phyloP scores from a whole-genome alignment of 2,888 invertebrate genomes.

The Venusia cambrica region DNA sequence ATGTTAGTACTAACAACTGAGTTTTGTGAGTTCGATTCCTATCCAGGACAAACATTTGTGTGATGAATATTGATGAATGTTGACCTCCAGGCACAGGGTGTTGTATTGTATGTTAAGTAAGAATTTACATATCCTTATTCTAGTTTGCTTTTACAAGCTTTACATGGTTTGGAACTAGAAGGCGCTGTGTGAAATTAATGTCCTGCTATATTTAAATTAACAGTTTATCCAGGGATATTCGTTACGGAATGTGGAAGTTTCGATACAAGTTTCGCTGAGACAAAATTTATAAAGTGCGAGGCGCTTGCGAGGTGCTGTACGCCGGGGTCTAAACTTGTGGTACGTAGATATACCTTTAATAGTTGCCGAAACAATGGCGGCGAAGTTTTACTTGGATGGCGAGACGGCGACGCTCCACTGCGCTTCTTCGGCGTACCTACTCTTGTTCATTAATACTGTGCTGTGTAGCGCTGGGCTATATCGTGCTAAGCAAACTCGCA shows the following conservation, averaged over 20 bases:
- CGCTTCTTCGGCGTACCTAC: conserved; percentile 28
- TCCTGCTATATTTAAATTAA: conserved; percentile 26
- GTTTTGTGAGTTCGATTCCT: too few relatives aligned
- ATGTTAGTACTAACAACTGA: too few relatives aligned
- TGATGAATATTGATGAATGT: too few relatives aligned
- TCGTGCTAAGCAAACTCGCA: conserved; percentile 40
- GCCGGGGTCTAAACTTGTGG: conserved; percentile 45
- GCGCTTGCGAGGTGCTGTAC: conserved; percentile 56
- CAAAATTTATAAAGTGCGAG: conserved; percentile 55
- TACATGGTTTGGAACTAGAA: too few relatives aligned
- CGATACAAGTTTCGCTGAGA: conserved; percentile 41
- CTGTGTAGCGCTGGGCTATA: conserved; percentile 29
- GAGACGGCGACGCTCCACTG: conserved; percentile 27
- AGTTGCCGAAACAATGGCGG: conserved; percentile 57
- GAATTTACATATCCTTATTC: too few relatives aligned
- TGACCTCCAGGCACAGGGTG: too few relatives aligned
- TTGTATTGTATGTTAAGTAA: too few relatives aligned
- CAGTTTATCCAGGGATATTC: conserved; percentile 24
- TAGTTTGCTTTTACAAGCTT: too few relatives aligned
- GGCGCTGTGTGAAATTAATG: too few relatives aligned
- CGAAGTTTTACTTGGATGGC: conserved; percentile 48
- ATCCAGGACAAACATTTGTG: too few relatives aligned
- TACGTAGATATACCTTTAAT: conserved; percentile 37
- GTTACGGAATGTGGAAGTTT: conserved; percentile 40
- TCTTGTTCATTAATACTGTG: conserved; percentile 43